A percentile compares a stretch with the other conserved stretches of the same genome.
These are phyloP conservation scores for Samia ricini DNA, from an alignment of 1,140 invertebrate genomes.

Conservation along the genomic window DNA sequence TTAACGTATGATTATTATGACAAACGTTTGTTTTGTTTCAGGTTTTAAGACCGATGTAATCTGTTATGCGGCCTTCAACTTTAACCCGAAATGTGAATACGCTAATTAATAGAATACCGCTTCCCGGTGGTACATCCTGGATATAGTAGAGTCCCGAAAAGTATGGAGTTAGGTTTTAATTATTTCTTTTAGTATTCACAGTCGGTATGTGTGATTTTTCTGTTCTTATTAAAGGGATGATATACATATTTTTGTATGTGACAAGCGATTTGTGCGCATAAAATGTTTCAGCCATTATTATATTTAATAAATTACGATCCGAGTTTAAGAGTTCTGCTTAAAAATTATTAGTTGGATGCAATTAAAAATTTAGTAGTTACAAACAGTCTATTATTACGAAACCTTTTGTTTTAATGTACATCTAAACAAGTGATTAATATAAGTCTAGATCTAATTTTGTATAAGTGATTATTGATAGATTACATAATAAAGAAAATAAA, in stretches of 20 bases:
- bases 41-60: constrained; percentile 45
- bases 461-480: background rate
- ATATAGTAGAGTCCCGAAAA: constrained; percentile 31
- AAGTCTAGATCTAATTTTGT: background rate
- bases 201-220: constrained; percentile 63
- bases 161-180: constrained; percentile 43
- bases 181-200: constrained; percentile 51
- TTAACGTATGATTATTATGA: no score
- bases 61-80: constrained; percentile 59
- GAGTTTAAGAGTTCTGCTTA: constrained; percentile 63
- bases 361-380: constrained; percentile 72
- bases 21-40: constrained; percentile 41
- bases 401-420: constrained; percentile 1
- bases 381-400: constrained; percentile 29
- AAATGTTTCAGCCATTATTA: constrained; percentile 69
- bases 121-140: constrained; percentile 42
- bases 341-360: constrained; percentile 72
- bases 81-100: constrained; percentile 59
- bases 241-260: constrained; percentile 73
- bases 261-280: constrained; percentile 51
- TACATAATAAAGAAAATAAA: background rate
- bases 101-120: constrained; percentile 52
- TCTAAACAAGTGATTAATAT: background rate
- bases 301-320: constrained; percentile 60
- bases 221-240: constrained; percentile 60